Conservation (phyloP, 2,113 vertebrate genomes). For the Chamaetylas fuelleborni region DNA sequence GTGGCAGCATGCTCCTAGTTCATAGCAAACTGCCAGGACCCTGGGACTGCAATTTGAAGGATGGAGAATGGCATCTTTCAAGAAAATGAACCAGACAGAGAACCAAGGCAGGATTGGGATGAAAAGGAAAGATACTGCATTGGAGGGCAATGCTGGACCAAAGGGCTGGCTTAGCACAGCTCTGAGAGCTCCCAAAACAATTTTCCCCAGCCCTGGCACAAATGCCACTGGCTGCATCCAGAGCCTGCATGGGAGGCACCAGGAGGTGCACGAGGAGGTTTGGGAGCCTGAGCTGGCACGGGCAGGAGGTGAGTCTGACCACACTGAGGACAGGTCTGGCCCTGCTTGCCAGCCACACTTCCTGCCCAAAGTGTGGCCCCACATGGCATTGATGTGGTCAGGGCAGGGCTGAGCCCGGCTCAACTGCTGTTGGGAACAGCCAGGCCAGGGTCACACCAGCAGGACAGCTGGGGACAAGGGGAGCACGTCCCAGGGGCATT, state of each 20-base stretch:
- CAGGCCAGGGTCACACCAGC: background rate
- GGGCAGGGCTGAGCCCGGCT: background rate
- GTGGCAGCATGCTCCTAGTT: rapidly evolving
- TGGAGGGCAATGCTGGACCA: background rate
- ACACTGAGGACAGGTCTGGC: background rate
- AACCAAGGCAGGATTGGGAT: background rate
- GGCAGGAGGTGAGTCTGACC: background rate
- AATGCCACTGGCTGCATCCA: background rate
- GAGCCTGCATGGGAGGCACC: background rate
- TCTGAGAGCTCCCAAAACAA: rapidly evolving
- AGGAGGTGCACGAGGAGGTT: background rate
- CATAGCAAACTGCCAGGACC: background rate
- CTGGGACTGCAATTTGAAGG: background rate
- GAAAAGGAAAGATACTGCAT: background rate
- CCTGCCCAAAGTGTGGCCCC: background rate
- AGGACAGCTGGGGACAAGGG: background rate
- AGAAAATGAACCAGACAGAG: background rate
- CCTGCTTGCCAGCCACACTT: constrained; percentile 21
- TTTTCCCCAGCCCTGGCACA: background rate
- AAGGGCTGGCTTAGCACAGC: background rate
- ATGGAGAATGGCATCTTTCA: background rate
- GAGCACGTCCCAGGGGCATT: rapidly evolving
- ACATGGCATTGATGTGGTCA: background rate
- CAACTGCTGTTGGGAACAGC: background rate
- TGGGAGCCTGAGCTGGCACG: background rate